phyloP scores from a whole-genome alignment of 2,888 invertebrate species.

The Sphaeridia pumilis region DNA sequence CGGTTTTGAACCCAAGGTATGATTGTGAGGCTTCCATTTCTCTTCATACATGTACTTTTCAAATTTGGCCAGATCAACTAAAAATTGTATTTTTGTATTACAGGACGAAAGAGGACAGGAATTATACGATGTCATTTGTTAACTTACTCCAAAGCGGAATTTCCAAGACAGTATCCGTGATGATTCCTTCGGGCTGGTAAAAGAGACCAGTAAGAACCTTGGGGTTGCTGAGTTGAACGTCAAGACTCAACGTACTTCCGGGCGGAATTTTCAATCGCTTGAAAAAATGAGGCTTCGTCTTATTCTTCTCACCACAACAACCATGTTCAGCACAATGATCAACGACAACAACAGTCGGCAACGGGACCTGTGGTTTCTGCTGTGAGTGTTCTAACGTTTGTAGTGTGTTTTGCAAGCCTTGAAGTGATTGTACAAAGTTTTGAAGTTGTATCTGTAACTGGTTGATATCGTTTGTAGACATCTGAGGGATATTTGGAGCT shows the following conservation, averaged over 20 bases:
- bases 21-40: neutral
- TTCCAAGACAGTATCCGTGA: constrained; percentile 27
- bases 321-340: neutral
- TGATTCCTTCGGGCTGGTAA: constrained; percentile 23
- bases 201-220: constrained; percentile 23
- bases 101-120: neutral
- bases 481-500: too few relatives aligned
- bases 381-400: too few relatives aligned
- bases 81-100: neutral
- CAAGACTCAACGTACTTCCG: constrained; percentile 17
- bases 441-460: too few relatives aligned
- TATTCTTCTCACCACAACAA: neutral
- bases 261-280: constrained; percentile 18
- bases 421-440: too few relatives aligned
- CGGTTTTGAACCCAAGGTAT: neutral
- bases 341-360: too few relatives aligned
- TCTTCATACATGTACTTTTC: neutral
- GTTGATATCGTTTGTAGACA: too few relatives aligned
- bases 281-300: neutral
- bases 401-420: too few relatives aligned
- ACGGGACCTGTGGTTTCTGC: too few relatives aligned
- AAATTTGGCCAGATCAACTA: neutral
- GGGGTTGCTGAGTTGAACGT: constrained; percentile 23
- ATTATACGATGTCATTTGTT: neutral
- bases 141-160: constrained; percentile 24